Evolutionary conservation across 2,797 vertebrate genomes (phyloP).

Genomic region (Odontamblyopus lacepedii): DNA sequence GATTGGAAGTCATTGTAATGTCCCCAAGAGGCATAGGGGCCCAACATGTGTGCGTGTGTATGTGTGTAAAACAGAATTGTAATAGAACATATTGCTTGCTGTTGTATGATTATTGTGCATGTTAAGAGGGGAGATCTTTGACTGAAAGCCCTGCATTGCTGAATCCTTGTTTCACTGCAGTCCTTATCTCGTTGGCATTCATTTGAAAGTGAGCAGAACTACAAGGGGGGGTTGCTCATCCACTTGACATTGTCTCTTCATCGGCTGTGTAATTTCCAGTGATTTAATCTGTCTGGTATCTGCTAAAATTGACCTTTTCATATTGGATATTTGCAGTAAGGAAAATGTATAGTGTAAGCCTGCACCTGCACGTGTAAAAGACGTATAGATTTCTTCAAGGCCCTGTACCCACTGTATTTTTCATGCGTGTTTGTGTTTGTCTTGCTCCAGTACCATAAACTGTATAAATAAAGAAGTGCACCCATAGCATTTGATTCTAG

Average conservation of each 20-base stretch:
- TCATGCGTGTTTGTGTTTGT: too few relatives aligned
- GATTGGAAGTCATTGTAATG: too few relatives aligned
- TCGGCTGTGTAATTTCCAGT: conserved; percentile 16
- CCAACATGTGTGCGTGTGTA: conserved; percentile 1
- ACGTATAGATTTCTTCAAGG: not conserved
- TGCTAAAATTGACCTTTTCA: conserved; percentile 1
- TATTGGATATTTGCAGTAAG: not conserved
- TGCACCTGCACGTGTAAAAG: not conserved
- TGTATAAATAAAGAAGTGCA: too few relatives aligned
- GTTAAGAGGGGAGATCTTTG: conserved; percentile 50
- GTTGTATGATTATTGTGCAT: conserved; percentile 54
- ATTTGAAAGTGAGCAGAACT: conserved; percentile 25
- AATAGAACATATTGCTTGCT: conserved; percentile 60
- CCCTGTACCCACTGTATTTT: too few relatives aligned
- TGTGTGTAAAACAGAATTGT: conserved; percentile 46
- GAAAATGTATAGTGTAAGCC: not conserved
- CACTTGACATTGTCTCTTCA: conserved; percentile 29
- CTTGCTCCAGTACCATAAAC: too few relatives aligned
- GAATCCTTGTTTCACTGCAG: conserved; percentile 25
- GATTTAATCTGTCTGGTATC: conserved; percentile 20
- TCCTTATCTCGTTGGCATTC: conserved; percentile 36
- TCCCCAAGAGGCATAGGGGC: too few relatives aligned
- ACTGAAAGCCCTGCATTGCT: conserved; percentile 35
- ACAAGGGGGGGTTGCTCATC: conserved; percentile 13
- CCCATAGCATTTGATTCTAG: too few relatives aligned